Base-by-base conservation (phyloP, 2,888 invertebrate genomes). In the Omphaloscelis lunosa region DNA sequence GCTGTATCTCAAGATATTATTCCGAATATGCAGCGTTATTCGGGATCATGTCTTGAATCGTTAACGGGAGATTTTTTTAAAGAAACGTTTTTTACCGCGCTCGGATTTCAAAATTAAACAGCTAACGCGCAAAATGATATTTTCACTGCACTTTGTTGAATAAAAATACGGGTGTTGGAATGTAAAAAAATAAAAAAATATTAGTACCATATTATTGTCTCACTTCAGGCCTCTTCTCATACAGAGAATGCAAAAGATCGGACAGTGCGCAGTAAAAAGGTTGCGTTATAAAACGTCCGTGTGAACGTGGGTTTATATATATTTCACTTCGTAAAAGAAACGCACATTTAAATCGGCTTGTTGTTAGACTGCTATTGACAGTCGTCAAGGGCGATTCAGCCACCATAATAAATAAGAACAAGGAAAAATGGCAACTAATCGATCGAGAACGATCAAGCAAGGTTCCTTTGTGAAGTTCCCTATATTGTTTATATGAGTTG, bases 391-490 rank as follows among this genome's bases (percentile, higher is more conserved):
- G 41, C 56, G 41, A 41, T 15, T 23, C 9, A 27, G 61, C 1
- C 6, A 59, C 63, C n/a, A 45, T 61, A 61, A 4, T 20, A 69
- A 45, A 48, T 1, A 53, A 61, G 6, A 66, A n/a, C 29, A n/a
- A 75, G 58, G 80, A 75, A 75, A 79, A 75, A 51, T 51, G 6
- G 5, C 17, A 29, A 51, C 29, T 51, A 74, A 63, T 79, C 7
- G 1, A 63, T 79, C 7, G 1, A n/a, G 29, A 29, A 17, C 17
- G 15, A 53, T 53, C 11, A n/a, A 79, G 39, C 75, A 65, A 75
- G 63, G 63, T 59, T 41, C 41, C 39, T 66, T 61, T 69, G 51
- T 63, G 51, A 68, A 75, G 62, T 67, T 58, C 23, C 17, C 4
- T 58, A 20, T 61, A 45, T 17, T 65, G 17, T 53, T 39, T 72